Evolutionary conservation across 2,888 invertebrate species (phyloP).

Genomic region (Caenorhabditis wallacei): DNA sequence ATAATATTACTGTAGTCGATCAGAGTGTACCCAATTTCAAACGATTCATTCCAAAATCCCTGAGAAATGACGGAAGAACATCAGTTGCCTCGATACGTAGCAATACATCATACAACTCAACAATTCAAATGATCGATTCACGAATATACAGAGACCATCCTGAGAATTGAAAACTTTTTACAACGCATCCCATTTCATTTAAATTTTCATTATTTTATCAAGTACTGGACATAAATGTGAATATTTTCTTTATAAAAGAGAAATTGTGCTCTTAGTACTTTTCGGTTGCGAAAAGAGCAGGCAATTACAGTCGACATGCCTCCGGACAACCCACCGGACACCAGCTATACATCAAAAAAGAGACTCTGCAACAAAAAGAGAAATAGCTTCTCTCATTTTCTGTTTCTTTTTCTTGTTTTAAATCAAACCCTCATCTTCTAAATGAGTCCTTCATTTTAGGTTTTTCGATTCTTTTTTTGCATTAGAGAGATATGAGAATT

Average conservation of each 20-base stretch:
- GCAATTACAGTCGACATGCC: conserved; percentile 51
- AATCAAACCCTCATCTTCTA: conserved; percentile 50
- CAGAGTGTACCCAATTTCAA: conserved; percentile 40
- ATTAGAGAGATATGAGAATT: background rate
- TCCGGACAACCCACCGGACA: conserved; percentile 30
- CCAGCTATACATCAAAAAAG: conserved; percentile 54
- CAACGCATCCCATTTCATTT: background rate
- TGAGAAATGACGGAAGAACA: conserved; percentile 21
- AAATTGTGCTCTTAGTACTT: background rate
- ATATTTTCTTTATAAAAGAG: too few relatives aligned
- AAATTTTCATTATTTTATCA: conserved; percentile 5
- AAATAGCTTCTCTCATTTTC: conserved; percentile 10
- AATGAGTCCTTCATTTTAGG: conserved; percentile 24
- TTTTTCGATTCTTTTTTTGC: too few relatives aligned
- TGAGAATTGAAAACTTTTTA: background rate
- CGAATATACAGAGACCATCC: background rate
- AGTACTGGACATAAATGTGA: too few relatives aligned
- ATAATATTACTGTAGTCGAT: conserved; percentile 2
- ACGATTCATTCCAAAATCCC: conserved; percentile 34
- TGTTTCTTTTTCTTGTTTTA: conserved; percentile 10
- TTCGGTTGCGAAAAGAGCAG: conserved; percentile 42
- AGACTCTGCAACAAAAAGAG: conserved; percentile 8
- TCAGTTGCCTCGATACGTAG: conserved; percentile 38
- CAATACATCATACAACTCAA: conserved; percentile 18
- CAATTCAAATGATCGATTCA: conserved; percentile 38